Evolutionary conservation across 2,888 invertebrate species (phyloP), one percentile per base, ranked within the genome.

Genomic region (Tachina fera): DNA sequence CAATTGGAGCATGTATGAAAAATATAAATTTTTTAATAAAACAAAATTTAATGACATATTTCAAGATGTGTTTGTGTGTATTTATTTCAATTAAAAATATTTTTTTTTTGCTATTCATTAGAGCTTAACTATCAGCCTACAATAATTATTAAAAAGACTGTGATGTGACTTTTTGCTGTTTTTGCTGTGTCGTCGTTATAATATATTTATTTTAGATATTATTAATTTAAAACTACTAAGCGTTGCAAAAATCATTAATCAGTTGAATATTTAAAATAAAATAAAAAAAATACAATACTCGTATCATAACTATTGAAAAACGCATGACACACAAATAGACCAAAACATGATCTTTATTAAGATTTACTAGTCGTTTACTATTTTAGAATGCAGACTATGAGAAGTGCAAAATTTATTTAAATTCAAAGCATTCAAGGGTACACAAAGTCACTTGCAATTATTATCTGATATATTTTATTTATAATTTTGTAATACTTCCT

Each of bases 401-500:
- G 39, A 31, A 13, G n/a, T 39, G 53, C 53, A 45, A 47, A 31
- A 71, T 63, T 51, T 45, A 67, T 75, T 68, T 75, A 31, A 72
- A 67, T 67, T 60, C 13, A 72, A 72, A 67, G 58, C 60, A 78
- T 19, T 83, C 77, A 83, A 77, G 77, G 78, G 83, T 78, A 83
- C 53, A 72, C 72, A 83, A 83, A 78, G 77, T 83, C 83, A 83
- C 60, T 78, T 58, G 47, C 16, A 74, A 83, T 83, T 39, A 83
- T 83, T 39, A 78, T 67, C 51, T 47, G 53, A 67, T 71, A 71
- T 10, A 75, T 61, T 75, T 61, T 31, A 68, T 45, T 58, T 58
- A 56, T 9, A 53, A 49, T 58, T 60, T 67, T 5, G 60, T 63
- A 58, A 65, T 49, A 22, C 65, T 11, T 61, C 72, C 72, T 74